Evolutionary conservation across 2,888 invertebrate species (phyloP).

Genomic region (Drosophila pegasa): DNA sequence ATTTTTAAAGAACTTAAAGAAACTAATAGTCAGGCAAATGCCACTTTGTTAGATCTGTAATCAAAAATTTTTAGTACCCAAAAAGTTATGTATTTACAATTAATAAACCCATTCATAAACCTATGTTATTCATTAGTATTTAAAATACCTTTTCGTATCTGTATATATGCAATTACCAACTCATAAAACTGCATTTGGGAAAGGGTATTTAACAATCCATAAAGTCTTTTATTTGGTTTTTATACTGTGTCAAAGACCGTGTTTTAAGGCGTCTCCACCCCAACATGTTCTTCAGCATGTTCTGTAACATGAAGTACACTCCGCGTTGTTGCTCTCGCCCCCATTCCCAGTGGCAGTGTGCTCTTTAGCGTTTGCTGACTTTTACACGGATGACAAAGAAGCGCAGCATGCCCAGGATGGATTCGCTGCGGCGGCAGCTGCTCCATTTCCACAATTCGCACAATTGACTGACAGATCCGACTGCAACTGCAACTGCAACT

Average conservation of each 20-base stretch:
- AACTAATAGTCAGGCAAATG: no score
- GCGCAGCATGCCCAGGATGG: slow-evolving; percentile 13
- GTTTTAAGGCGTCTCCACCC: slow-evolving; percentile 38
- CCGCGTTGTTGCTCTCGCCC: slow-evolving; percentile 12
- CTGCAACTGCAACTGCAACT: neutral
- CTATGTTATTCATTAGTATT: no score
- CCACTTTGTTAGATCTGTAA: no score
- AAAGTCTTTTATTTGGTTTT: slow-evolving; percentile 17
- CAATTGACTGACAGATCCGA: slow-evolving; percentile 30
- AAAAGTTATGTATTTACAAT: no score
- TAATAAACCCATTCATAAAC: no score
- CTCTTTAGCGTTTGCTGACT: slow-evolving; percentile 79
- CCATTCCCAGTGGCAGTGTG: slow-evolving; percentile 45
- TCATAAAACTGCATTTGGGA: neutral
- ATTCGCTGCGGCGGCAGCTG: slow-evolving; percentile 44
- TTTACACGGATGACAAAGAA: slow-evolving; percentile 48
- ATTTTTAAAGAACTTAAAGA: no score
- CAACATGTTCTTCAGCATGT: slow-evolving; percentile 42
- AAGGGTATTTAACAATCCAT: slow-evolving; percentile 43
- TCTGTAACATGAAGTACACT: slow-evolving; percentile 60
- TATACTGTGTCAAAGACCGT: slow-evolving; percentile 61
- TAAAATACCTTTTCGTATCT: no score
- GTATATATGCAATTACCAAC: neutral
- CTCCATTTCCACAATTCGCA: slow-evolving; percentile 54
- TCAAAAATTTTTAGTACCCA: no score